Evolutionary conservation across 1,140 invertebrate species (phyloP), one percentile per base, ranked within the genome.

Genomic region (Ruditapes philippinarum): DNA sequence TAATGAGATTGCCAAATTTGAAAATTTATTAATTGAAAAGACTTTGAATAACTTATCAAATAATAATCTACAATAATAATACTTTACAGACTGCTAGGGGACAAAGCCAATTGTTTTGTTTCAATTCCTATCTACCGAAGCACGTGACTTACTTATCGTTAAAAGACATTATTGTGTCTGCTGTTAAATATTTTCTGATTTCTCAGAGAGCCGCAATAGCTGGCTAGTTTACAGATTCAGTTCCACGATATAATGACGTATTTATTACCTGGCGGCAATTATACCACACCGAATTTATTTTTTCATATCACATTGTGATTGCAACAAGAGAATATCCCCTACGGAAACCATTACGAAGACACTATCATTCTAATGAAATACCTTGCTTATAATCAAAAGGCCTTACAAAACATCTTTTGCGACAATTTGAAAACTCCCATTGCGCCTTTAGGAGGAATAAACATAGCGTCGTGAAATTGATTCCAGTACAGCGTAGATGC

Each of bases 321-420:
- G 49, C 36, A 5, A 31, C 1, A 1, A 51, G 5, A 19, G 31
- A 11, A 9, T 22, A 78, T 78, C 28, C 74, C 74, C 74, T 11
- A 19, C 33, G 28, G 74, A 51, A 33, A 78, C 74, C 25, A 36
- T 78, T 51, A 49, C 19, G 9, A 78, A 78, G 74, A 78, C 74
- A 49, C 74, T 78, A 78, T 78, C 74, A 17, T 4, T 78, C 36
- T 51, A 78, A 78, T 78, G 74, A 78, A 78, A 51, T 78, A 78
- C n/a, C 19, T 54, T 54, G 42, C 74, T 76, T 49, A 76, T 51
- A 51, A 76, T 76, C 40, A 49, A 49, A 45, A 17, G 74, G 33
- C 45, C 45, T n/a, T 78, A 51, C 42, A 51, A 51, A 9, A 38
- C 25, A 78, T 51, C n/a, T 78, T 45, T 31, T 51, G 45, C 42